Base-by-base conservation (phyloP, 2,797 vertebrate species). In the Macroramphosus scolopax region DNA sequence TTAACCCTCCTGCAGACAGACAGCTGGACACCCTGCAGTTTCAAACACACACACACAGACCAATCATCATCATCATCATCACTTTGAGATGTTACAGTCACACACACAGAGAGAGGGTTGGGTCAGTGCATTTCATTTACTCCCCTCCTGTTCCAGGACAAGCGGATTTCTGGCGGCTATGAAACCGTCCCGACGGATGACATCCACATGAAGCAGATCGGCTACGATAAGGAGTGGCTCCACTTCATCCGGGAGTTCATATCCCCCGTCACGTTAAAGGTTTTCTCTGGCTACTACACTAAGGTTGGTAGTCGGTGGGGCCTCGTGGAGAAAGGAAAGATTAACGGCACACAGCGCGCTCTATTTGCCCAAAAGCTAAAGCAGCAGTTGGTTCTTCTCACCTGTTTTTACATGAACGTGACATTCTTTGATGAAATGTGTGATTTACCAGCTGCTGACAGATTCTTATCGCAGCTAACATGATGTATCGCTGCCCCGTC, bases 161-260 rank as follows among this genome's bases (percentile, higher is more conserved):
- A 88, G 62, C 90, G 97, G 25, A 95, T 99, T 73, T 18, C 93
- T 32, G 96, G 97, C 24, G 97, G 97, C 58, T 99, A 98, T 40
- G 97, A 99, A 84, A 98, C 93, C 1, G 97, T 99, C 50, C 97
- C 97, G 0, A 99, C 97, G 0, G 97, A 99, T 52, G 97, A 99
- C 78, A 99, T 99, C 75, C 97, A 99, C 26, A 97, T 99, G 97
- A 94, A 86, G 47, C 97, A 99, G 71, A 90, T 99, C 1, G 91
- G 87, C 4, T 89, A 92, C 22, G 94, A 98, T 64, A 92, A 90
- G 8, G 95, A 97, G 38, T 99, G 97, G 96, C 91, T 99, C 5
- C 95, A 98, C 82, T 99, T 98, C 74, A 95, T 99, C 72, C 87
- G 95, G 26, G 95, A 98, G 86, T 98, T 92, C 70, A 98, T 99